These are phyloP conservation scores for Euglossa dilemma DNA, from an alignment of 1,140 invertebrate species.

Conservation along the genomic window DNA sequence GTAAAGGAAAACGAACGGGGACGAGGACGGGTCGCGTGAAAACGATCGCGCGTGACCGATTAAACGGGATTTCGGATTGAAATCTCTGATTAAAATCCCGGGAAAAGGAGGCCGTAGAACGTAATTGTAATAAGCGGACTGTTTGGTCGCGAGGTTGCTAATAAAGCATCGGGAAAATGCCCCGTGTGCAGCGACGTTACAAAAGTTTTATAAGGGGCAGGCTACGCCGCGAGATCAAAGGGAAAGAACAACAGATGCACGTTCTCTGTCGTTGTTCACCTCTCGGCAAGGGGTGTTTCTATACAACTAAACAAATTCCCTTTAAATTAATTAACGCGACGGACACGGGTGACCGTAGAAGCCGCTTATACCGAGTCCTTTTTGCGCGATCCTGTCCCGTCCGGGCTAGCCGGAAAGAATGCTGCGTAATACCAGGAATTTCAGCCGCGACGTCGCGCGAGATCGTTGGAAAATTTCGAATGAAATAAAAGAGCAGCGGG, in stretches of 20 bases:
- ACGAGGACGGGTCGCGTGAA: too few relatives aligned
- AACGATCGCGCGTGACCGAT: too few relatives aligned
- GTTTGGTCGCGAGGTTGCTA: not conserved
- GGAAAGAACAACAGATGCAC: not conserved
- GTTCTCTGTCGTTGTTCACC: not conserved
- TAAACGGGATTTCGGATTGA: not conserved
- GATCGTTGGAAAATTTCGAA: not conserved
- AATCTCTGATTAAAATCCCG: not conserved
- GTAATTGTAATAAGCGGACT: not conserved
- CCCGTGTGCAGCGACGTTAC: not conserved
- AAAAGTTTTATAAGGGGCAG: constrained; percentile 12
- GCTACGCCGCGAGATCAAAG: constrained; percentile 20
- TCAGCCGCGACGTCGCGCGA: not conserved
- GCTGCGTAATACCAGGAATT: too few relatives aligned
- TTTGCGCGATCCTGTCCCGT: not conserved
- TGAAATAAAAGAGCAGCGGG: not conserved
- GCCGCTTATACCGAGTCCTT: not conserved
- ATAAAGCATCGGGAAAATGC: constrained; percentile 2
- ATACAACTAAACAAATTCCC: not conserved
- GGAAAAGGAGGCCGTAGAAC: not conserved
- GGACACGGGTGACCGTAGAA: too few relatives aligned
- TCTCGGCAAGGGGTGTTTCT: not conserved
- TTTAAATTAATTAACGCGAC: constrained; percentile 22
- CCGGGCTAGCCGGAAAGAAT: too few relatives aligned
- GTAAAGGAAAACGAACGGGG: not conserved